Conservation (phyloP, 2,888 invertebrate genomes). For the Rhagophthalmus giganteus region DNA sequence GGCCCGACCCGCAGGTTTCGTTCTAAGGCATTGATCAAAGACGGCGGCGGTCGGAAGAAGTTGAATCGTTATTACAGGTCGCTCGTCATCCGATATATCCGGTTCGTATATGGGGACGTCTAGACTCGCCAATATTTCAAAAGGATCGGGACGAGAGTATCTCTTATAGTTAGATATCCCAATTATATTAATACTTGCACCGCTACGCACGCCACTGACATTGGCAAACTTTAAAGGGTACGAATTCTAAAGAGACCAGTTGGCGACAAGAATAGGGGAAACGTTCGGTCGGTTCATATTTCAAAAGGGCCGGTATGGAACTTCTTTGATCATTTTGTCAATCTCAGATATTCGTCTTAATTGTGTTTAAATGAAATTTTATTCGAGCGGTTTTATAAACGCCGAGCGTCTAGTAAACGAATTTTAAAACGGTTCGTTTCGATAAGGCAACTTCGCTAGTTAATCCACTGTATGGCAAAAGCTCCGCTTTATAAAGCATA, state of each 20-base stretch:
- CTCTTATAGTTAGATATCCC: conserved; percentile 7
- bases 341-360: conserved; percentile 31
- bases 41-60: conserved; percentile 35
- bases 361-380: conserved; percentile 25
- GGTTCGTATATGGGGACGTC: conserved; percentile 26
- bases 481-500: too few species aligned
- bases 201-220: conserved; percentile 23
- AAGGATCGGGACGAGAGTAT: conserved; percentile 13
- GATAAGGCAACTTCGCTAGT: not conserved
- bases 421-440: not conserved
- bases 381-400: conserved; percentile 6
- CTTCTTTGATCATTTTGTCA: conserved; percentile 33
- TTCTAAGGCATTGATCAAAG: conserved; percentile 36
- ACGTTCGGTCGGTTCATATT: conserved; percentile 30
- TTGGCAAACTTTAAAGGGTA: conserved; percentile 12
- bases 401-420: not conserved
- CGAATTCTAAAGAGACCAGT: conserved; percentile 23
- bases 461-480: too few species aligned
- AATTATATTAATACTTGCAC: conserved; percentile 10
- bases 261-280: conserved; percentile 27
- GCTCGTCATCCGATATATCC: conserved; percentile 37
- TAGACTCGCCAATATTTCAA: conserved; percentile 20
- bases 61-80: conserved; percentile 37
- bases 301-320: conserved; percentile 22
- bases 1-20: conserved; percentile 31